Base-by-base conservation (phyloP, 2,113 vertebrate species). In the Pluvialis apricaria region DNA sequence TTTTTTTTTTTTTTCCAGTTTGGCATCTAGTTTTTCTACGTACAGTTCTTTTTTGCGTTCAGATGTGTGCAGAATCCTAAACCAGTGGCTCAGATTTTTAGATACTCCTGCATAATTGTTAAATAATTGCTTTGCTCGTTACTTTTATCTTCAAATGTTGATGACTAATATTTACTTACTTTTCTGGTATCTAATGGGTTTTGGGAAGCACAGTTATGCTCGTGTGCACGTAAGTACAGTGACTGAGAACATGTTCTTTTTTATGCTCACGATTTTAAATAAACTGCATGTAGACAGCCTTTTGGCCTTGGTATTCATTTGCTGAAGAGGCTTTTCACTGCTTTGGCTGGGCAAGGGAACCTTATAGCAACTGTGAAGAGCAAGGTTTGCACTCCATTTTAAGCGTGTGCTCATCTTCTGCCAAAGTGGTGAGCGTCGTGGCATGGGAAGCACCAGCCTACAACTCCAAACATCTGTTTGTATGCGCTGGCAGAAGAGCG, bases 81-180 rank as follows among this genome's bases (percentile, higher is more conserved):
- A 73, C 11, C 38, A 36, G 58, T 5, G 8, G n/a, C 72, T 92
- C 55, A 49, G 32, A 66, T 71, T 88, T 90, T 91, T 52, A 78
- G 76, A 16, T 62, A 24, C 32, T 11, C 34, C 75, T 71, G 57
- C 44, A 45, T 86, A 36, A 91, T 76, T 75, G 42, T 69, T 68
- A 82, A 91, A 57, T 24, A 76, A 78, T 91, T 70, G 51, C 62
- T 88, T 47, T 81, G 9, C 65, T 91, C 44, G 32, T 94, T 62
- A 29, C 22, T 51, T 69, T 88, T 86, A 22, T 83, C 38, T 71
- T 64, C 82, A 88, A 61, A 92, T 92, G 78, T 32, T 60, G 72
- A 70, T 76, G 61, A 19, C 88, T 47, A 71, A 64, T 86, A 71
- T 94, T 86, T 87, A 36, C 83, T 32, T 49, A 4, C 82, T 71